phyloP scores from a whole-genome alignment of 1,140 invertebrate species.

The Drosophila ananassae region DNA sequence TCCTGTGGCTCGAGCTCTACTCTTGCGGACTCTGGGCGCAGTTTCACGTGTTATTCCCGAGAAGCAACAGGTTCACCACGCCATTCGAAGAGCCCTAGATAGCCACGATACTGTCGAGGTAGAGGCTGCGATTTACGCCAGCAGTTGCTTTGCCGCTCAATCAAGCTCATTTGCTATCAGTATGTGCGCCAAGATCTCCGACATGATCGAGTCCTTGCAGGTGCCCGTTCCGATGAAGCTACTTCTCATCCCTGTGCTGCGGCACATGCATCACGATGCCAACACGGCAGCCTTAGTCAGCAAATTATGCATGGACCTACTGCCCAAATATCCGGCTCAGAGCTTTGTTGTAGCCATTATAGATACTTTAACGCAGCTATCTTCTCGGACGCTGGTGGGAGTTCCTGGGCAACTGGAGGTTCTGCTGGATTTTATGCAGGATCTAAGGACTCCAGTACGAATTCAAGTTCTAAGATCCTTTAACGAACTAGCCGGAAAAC shows the following conservation, averaged over 20 bases:
- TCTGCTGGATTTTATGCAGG: constrained; percentile 85
- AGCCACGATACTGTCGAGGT: constrained; percentile 98
- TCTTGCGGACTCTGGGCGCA: constrained; percentile 94
- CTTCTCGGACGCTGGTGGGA: constrained; percentile 94
- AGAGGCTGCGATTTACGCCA: constrained; percentile 97
- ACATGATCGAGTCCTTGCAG: constrained; percentile 96
- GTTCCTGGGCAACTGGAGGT: constrained; percentile 93
- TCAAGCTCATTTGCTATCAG: constrained; percentile 97
- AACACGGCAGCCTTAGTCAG: constrained; percentile 93
- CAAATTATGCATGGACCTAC: constrained; percentile 91
- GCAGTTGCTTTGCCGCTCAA: constrained; percentile 95
- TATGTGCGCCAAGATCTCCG: constrained; percentile 97
- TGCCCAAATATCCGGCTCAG: constrained; percentile 94
- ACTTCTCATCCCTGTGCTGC: constrained; percentile 94
- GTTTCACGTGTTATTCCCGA: constrained; percentile 97
- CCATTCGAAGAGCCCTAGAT: constrained; percentile 95
- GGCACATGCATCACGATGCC: constrained; percentile 97
- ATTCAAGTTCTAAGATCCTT: constrained; percentile 90
- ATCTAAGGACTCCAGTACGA: constrained; percentile 89
- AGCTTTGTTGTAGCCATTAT: constrained; percentile 95
- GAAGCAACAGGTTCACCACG: constrained; percentile 97
- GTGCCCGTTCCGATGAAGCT: constrained; percentile 96
- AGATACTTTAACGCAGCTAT: constrained; percentile 94
- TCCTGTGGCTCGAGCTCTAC: constrained; percentile 95
- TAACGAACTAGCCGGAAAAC: constrained; percentile 89